Evolutionary conservation across 2,797 vertebrate species (phyloP), one percentile per base, ranked within the genome.

Genomic region (Arremon brunneinucha): DNA sequence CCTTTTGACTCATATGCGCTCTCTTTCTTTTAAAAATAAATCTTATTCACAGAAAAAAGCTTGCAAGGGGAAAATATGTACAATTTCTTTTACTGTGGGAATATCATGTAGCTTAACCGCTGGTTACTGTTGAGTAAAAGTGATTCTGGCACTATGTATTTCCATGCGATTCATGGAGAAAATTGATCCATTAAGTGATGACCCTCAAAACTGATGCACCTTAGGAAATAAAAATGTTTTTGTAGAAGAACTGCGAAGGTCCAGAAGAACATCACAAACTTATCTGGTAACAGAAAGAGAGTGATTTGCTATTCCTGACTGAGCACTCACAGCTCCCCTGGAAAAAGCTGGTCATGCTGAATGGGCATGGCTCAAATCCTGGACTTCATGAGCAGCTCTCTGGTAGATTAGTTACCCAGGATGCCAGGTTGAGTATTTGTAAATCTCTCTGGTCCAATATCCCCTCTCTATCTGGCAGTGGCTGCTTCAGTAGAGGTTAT

Each of bases 31-130:
- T 96, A 96, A 97, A 97, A 97, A 97, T 95, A 97, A 96, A 97
- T 95, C 95, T 94, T 97, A 97, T 97, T 97, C 96, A 97, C 87
- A 90, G 85, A 96, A 97, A 97, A 90, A 96, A 96, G 83, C 96
- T 97, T 97, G 82, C 96, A 96, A 96, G 41, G 87, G 80, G 89
- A 97, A 97, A 96, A 97, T 96, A 41, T 19, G 49, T 85, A 76
- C 56, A 52, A n/a, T 89, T 93, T 93, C n/a, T 95, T 96, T 80
- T 89, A 78, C 59, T 59, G 32, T 75, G 53, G 30, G 18, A 91
- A 52, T 80, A 47, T 27, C 19, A 30, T 35, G 52, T 83, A 49
- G 16, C n/a, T 96, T 93, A 93, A 69, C 35, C 80, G 56, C 43
- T n/a, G 11, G 39, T 88, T 95, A 43, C 41, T 12, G 5, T 26